Evolutionary conservation across 2,797 vertebrate species (phyloP).

Genomic region (Anabas testudineus): DNA sequence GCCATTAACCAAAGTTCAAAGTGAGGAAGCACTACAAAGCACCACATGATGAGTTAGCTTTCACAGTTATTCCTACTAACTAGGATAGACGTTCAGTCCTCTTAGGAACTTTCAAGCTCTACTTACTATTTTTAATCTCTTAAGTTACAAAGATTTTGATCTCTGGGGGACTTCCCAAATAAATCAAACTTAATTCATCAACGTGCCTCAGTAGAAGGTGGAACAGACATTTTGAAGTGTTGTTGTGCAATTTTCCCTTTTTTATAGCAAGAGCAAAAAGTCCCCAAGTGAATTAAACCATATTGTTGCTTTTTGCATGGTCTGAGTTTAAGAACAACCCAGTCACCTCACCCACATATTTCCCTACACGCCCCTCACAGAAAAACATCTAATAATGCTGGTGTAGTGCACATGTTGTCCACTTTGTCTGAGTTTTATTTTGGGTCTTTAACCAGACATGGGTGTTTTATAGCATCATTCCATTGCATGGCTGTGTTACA

Average conservation of each 20-base stretch:
- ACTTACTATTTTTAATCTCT: background rate
- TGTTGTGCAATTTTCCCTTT: background rate
- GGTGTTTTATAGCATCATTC: slow-evolving; percentile 42
- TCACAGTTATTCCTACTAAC: background rate
- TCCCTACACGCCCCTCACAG: background rate
- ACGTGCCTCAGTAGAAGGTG: background rate
- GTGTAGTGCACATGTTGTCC: background rate
- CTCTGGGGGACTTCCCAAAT: background rate
- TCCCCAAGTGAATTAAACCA: background rate
- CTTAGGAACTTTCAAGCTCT: background rate
- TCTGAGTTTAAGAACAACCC: background rate
- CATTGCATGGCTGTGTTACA: slow-evolving; percentile 21
- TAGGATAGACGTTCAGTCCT: background rate
- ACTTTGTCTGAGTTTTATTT: slow-evolving; percentile 1
- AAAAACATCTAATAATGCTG: background rate
- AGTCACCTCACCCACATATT: background rate
- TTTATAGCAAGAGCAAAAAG: background rate
- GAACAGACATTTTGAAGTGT: background rate
- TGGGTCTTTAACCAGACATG: slow-evolving; percentile 2
- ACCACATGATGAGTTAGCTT: background rate
- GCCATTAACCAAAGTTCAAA: background rate
- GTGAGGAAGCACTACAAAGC: background rate
- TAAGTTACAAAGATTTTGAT: background rate
- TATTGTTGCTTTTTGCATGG: background rate
- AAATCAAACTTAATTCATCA: background rate